These are phyloP conservation scores for Mungos mungo DNA, from an alignment of 2,113 vertebrate genomes.

Conservation along the genomic window DNA sequence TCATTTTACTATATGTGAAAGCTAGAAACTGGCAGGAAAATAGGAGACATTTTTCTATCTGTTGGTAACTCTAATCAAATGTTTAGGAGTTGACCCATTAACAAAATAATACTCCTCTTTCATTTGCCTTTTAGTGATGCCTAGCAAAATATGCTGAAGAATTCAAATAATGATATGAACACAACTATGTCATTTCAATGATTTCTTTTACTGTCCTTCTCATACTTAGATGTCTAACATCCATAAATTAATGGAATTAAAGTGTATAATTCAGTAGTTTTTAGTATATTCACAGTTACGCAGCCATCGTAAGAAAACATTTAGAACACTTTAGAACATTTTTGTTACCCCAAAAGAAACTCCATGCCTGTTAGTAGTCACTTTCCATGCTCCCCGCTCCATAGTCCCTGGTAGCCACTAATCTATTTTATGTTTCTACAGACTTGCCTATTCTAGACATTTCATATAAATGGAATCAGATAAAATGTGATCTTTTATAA, in stretches of 20 bases:
- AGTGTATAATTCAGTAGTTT: not conserved
- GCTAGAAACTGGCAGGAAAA: not conserved
- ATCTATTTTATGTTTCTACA: not conserved
- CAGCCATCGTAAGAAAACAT: not conserved
- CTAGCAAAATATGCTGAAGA: not conserved
- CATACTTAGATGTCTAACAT: not conserved
- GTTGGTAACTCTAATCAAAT: not conserved
- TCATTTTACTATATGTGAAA: not conserved
- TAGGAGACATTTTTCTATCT: not conserved
- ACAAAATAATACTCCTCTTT: not conserved
- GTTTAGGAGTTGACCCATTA: not conserved
- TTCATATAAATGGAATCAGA: not conserved
- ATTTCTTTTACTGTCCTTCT: not conserved
- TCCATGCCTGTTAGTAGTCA: not conserved
- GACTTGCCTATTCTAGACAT: not conserved
- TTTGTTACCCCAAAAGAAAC: not conserved
- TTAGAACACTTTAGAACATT: not conserved
- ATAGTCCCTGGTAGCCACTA: not conserved
- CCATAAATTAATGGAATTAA: conserved; percentile 1
- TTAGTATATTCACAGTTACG: not conserved
- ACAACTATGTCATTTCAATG: not conserved
- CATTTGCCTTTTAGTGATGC: not conserved
- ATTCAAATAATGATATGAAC: not conserved
- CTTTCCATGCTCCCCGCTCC: not conserved
- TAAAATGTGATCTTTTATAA: not conserved